A percentile compares a stretch with the other conserved stretches of the same genome.
These are phyloP conservation scores for Amphiura filiformis DNA, from an alignment of 35 echinoderm and acorn worm species.

Conservation along the genomic window DNA sequence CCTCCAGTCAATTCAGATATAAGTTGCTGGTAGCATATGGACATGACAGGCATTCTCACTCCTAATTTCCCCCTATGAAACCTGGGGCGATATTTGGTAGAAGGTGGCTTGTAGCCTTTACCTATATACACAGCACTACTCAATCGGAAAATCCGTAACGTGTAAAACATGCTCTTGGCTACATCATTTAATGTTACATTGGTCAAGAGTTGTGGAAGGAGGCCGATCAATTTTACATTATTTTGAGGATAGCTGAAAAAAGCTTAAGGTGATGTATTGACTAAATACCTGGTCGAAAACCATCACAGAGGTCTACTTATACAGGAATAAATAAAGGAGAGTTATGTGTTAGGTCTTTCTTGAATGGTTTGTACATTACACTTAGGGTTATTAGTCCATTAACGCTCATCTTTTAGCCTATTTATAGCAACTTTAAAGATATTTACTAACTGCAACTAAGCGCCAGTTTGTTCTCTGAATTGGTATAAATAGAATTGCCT, in stretches of 20 bases:
- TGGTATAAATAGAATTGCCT: no score
- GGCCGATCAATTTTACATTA: constrained; percentile 14
- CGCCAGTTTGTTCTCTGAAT: no score
- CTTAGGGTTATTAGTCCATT: constrained; percentile 2
- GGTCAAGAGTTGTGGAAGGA: background rate
- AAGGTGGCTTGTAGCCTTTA: constrained; percentile 1
- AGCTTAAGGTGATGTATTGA: background rate
- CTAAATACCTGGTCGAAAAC: background rate
- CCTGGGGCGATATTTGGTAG: background rate
- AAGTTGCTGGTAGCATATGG: background rate
- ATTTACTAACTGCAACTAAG: background rate
- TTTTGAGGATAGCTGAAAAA: background rate
- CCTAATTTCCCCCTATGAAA: background rate
- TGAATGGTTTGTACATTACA: background rate
- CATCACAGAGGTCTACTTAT: background rate
- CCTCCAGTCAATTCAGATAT: background rate
- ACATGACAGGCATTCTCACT: background rate
- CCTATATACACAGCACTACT: background rate
- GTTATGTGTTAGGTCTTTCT: no score
- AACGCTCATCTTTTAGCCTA: background rate
- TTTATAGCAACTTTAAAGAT: background rate
- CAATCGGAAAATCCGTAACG: background rate
- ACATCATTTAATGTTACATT: constrained; percentile 13
- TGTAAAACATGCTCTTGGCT: background rate
- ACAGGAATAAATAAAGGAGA: no score